Evolutionary conservation across 1,140 invertebrate species (phyloP).

Genomic region (Drosophila sechellia): DNA sequence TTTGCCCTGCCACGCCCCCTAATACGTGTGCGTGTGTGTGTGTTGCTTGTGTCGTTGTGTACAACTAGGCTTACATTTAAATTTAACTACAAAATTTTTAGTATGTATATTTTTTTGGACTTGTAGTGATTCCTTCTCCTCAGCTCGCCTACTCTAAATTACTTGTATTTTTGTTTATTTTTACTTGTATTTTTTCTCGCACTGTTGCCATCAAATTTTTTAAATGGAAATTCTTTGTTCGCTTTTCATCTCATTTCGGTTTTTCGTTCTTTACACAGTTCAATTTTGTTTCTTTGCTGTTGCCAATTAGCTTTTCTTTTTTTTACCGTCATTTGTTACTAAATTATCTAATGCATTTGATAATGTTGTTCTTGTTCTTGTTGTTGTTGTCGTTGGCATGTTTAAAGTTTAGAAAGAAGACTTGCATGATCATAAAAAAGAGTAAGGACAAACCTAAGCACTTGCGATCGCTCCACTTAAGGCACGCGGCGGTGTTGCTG

Average conservation of each 20-base stretch:
- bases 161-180: constrained; percentile 14
- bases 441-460: constrained; percentile 84
- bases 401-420: constrained; percentile 72
- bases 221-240: constrained; percentile 65
- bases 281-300: constrained; percentile 37
- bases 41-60: constrained; percentile 39
- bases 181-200: constrained; percentile 9
- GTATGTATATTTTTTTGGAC: constrained; percentile 77
- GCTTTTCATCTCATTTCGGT: constrained; percentile 28
- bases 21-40: constrained; percentile 23
- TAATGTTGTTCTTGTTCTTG: constrained; percentile 52
- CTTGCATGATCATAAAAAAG: constrained; percentile 72
- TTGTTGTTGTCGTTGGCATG: constrained; percentile 69
- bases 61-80: constrained; percentile 66
- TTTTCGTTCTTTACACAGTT: constrained; percentile 48
- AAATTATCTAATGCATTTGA: constrained; percentile 75
- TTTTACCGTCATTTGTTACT: constrained; percentile 38
- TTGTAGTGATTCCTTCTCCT: constrained; percentile 54
- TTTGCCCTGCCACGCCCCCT: constrained; percentile 50
- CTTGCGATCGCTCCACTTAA: constrained; percentile 78
- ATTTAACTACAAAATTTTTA: constrained; percentile 78
- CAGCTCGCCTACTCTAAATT: constrained; percentile 27
- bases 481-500: constrained; percentile 70
- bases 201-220: constrained; percentile 51
- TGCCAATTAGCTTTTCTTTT: constrained; percentile 21